Evolutionary conservation across 2,113 vertebrate genomes (phyloP), one percentile per base, ranked within the genome.

Genomic region (Galeopterus variegatus): DNA sequence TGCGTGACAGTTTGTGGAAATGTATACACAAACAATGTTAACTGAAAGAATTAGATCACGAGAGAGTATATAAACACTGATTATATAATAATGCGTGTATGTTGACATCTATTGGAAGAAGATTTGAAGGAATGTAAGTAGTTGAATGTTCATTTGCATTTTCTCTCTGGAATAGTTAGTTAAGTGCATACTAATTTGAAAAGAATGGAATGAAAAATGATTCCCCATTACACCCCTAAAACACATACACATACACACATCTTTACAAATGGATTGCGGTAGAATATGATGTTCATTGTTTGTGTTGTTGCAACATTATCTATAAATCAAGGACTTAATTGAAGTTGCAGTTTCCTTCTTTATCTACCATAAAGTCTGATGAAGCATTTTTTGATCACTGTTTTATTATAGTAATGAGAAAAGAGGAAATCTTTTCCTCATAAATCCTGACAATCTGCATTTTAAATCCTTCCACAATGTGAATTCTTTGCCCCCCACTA

Each of bases 291-390:
- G 58, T 76, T 96, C 87, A 90, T 93, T 93, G 54, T 93, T 88
- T 92, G 36, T 89, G 69, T 95, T 90, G 50, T 97, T 96, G 70
- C 65, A 90, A 73, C 75, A 84, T 96, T 93, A 92, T 93, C 76
- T 93, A 76, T 97, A 97, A 97, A 97, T 98, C 93, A 95, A 77
- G 83, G 94, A 96, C 5, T 36, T 93, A 95, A 97, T 96, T 98
- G 93, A 94, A 97, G 73, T 83, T 94, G 52, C 83, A 92, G 36
- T 90, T 96, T 23, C 67, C 31, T 95, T 96, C 79, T 56, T 96
- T 93, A 87, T 94, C 90, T 97, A 45, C 83, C 41, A 2, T 95
- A 97, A 97, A 97, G 90, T 93, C 89, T 96, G 90, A 93, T 81
- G 83, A 97, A 80, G 84, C 48, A 31, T 88, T 92, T 96, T 95